Evolutionary conservation across 1,140 invertebrate species (phyloP).

Genomic region (Chionoecetes opilio): DNA sequence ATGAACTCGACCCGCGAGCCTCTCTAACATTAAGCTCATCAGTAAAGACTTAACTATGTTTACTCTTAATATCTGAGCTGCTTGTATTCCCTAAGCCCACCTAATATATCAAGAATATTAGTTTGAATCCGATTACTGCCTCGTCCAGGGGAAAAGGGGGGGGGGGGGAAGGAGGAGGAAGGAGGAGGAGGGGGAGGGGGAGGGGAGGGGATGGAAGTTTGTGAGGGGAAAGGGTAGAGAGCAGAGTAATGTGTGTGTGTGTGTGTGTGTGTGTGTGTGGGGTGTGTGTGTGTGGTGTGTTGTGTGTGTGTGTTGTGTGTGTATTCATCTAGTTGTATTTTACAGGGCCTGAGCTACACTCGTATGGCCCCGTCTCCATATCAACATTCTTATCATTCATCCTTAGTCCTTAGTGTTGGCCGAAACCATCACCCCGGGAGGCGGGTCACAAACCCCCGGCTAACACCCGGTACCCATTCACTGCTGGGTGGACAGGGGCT

Average conservation of each 20-base stretch:
- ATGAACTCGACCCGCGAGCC: slow-evolving; percentile 56
- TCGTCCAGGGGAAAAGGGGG: background rate
- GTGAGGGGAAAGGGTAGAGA: background rate
- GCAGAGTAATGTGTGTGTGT: background rate
- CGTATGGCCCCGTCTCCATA: too few relatives aligned
- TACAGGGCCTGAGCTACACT: too few relatives aligned
- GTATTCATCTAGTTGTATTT: too few relatives aligned
- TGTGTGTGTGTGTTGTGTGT: slow-evolving; percentile 18
- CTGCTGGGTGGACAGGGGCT: too few relatives aligned
- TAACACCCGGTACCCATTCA: too few relatives aligned
- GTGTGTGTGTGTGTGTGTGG: slow-evolving; percentile 3
- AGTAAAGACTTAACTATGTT: slow-evolving; percentile 78
- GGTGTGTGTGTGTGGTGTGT: background rate
- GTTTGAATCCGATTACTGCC: slow-evolving; percentile 73
- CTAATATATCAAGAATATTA: slow-evolving; percentile 80
- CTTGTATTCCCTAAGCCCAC: slow-evolving; percentile 66
- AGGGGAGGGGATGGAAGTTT: background rate
- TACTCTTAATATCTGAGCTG: slow-evolving; percentile 79
- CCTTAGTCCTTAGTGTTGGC: too few relatives aligned
- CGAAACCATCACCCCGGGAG: too few relatives aligned
- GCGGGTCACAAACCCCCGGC: too few relatives aligned
- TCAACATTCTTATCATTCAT: too few relatives aligned
- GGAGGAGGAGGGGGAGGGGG: background rate
- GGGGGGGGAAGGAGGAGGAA: background rate
- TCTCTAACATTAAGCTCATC: slow-evolving; percentile 75